Conservation (phyloP, 2,113 vertebrate species). For the Apodemus speciosus region DNA sequence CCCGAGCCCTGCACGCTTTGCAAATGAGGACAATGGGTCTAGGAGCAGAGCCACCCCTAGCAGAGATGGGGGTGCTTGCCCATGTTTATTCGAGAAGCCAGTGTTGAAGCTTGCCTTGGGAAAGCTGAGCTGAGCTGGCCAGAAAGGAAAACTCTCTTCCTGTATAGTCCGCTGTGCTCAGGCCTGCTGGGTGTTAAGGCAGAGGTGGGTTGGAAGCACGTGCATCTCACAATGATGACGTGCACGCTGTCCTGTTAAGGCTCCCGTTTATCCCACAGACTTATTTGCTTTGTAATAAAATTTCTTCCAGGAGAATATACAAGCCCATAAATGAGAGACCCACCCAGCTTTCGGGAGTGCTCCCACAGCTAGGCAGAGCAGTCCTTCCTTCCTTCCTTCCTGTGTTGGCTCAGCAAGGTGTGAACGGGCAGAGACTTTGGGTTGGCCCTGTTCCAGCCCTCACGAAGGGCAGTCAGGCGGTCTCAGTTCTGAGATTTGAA, state of each 20-base stretch:
- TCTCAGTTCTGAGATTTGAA: neutral
- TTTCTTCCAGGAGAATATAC: rapidly evolving
- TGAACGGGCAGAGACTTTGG: neutral
- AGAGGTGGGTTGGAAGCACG: neutral
- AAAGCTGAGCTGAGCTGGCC: neutral
- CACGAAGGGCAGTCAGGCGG: neutral
- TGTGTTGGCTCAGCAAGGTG: neutral
- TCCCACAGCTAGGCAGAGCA: neutral
- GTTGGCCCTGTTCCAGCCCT: too few relatives aligned
- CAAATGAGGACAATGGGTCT: constrained; percentile 72
- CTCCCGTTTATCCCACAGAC: neutral
- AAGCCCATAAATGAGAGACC: rapidly evolving
- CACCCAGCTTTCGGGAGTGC: neutral
- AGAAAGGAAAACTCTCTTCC: neutral
- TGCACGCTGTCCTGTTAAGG: neutral
- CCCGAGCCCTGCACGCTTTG: constrained; percentile 74
- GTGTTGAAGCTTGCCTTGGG: neutral
- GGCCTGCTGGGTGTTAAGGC: neutral
- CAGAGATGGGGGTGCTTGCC: constrained; percentile 56
- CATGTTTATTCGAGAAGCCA: neutral
- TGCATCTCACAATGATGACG: neutral
- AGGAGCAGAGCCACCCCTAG: constrained; percentile 52
- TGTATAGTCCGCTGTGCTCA: neutral
- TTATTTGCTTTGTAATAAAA: neutral
- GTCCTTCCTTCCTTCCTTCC: too few relatives aligned